phyloP scores from a whole-genome alignment of 2,888 invertebrate genomes.

The Lasioglossum morio region DNA sequence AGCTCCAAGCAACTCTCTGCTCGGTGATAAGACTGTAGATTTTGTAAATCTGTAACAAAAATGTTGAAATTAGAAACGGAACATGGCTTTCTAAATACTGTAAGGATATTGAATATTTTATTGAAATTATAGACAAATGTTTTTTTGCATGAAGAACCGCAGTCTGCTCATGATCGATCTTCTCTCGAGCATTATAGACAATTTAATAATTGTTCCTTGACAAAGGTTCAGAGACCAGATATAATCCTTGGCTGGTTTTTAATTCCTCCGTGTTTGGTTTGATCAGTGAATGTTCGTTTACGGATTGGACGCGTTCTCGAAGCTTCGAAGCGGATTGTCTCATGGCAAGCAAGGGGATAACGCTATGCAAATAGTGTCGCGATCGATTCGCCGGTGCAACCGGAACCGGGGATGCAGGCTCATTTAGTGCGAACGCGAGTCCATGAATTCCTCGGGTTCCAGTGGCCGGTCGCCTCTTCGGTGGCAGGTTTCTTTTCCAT shows the following conservation, averaged over 20 bases:
- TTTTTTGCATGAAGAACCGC: neutral
- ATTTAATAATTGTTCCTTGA: neutral
- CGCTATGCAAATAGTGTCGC: conserved; percentile 53
- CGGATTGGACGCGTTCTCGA: neutral
- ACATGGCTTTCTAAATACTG: neutral
- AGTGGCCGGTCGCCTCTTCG: neutral
- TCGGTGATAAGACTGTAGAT: neutral
- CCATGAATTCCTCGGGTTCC: conserved; percentile 20
- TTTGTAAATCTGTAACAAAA: neutral
- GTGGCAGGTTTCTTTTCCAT: neutral
- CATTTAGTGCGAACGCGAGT: conserved; percentile 25
- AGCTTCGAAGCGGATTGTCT: neutral
- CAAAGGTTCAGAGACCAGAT: neutral
- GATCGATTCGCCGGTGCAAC: conserved; percentile 58
- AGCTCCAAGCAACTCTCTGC: neutral
- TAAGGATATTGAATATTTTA: neutral
- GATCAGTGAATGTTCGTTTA: neutral
- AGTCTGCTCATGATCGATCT: neutral
- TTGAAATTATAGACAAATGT: neutral
- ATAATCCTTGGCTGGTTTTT: neutral
- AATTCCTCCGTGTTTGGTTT: neutral
- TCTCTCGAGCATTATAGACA: neutral
- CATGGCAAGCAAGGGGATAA: conserved; percentile 29
- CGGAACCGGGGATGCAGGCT: conserved; percentile 45
- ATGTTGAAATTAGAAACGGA: neutral